Conservation (phyloP, 2,797 vertebrate species). For the Falco berigora region DNA sequence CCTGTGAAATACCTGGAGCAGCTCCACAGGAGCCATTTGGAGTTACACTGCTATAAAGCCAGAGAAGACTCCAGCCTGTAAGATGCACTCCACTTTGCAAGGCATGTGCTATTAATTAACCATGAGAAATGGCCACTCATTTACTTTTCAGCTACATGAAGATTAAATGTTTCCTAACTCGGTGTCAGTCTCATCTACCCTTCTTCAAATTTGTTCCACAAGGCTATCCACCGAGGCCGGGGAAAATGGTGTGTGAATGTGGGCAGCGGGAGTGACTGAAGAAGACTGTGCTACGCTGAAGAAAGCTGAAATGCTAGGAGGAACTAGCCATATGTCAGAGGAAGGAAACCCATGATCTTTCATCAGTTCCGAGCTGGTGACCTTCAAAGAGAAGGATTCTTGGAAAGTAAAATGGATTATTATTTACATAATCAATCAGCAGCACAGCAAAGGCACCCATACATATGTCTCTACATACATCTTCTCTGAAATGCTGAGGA, state of each 20-base stretch:
- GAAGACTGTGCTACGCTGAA: not conserved
- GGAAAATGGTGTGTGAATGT: not conserved
- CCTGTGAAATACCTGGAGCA: not conserved
- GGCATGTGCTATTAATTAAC: constrained; percentile 24
- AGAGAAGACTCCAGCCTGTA: not conserved
- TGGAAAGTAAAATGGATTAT: not conserved
- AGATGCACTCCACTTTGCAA: not conserved
- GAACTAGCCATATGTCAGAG: not conserved
- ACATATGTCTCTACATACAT: not conserved
- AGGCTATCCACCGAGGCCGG: not conserved
- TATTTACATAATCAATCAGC: not conserved
- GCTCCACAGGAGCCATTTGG: not conserved
- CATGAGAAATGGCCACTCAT: not conserved
- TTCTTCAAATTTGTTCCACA: not conserved
- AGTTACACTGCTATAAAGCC: not conserved
- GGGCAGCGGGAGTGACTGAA: not conserved
- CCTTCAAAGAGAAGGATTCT: not conserved
- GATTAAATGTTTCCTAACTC: not conserved
- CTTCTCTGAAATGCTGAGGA: constrained; percentile 2
- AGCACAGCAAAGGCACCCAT: not conserved
- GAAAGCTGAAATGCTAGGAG: not conserved
- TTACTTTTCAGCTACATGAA: constrained; percentile 2
- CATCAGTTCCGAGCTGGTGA: not conserved
- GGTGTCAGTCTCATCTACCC: not conserved
- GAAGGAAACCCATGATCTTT: not conserved